Evolutionary conservation across 2,113 vertebrate genomes (phyloP).

Genomic region (Poicephalus meyeri): DNA sequence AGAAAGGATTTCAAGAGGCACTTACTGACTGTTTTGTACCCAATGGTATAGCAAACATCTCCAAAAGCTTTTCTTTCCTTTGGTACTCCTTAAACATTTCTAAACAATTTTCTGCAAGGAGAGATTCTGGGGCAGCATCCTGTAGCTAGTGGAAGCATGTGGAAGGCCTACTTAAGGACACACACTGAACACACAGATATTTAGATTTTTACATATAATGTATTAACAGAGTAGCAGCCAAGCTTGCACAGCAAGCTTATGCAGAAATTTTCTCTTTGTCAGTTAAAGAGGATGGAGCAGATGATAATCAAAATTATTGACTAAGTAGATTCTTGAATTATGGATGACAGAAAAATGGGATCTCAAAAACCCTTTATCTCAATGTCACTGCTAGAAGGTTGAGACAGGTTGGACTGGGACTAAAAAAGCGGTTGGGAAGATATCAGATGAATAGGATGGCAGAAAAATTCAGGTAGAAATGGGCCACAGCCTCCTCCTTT

Average conservation of each 20-base stretch:
- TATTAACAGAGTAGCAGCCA: not conserved
- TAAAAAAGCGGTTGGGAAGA: not conserved
- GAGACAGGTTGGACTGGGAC: not conserved
- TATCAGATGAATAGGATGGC: not conserved
- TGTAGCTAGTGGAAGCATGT: not conserved
- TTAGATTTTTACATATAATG: not conserved
- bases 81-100: not conserved
- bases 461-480: not conserved
- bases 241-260: not conserved
- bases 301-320: slow-evolving; percentile 51
- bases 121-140: not conserved
- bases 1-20: not conserved
- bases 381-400: not conserved
- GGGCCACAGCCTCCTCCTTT: not conserved
- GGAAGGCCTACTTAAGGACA: not conserved
- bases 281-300: slow-evolving; percentile 45
- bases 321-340: not conserved
- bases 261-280: not conserved
- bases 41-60: not conserved
- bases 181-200: not conserved
- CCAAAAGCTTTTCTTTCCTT: not conserved
- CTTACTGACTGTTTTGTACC: not conserved
- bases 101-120: not conserved
- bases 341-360: not conserved
- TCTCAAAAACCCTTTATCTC: not conserved